Evolutionary conservation across 2,888 invertebrate species (phyloP).

Genomic region (Gandaritis pyraliata): DNA sequence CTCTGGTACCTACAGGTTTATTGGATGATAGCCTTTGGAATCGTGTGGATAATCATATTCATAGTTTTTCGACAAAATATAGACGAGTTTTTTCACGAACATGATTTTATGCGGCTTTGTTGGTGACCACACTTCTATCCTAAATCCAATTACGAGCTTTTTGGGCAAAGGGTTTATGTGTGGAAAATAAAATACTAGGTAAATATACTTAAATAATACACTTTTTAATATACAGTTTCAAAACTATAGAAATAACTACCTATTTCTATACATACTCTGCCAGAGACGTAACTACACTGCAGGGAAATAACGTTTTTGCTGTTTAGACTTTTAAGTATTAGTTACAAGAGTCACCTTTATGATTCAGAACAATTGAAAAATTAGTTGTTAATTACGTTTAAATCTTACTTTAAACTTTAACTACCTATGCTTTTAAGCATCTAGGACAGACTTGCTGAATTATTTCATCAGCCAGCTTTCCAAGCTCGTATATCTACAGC

Average conservation of each 20-base stretch:
- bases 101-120: slow-evolving; percentile 56
- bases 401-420: too few relatives aligned
- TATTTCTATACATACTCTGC: too few relatives aligned
- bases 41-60: slow-evolving; percentile 82
- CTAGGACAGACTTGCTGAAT: background rate
- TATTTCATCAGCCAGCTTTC: background rate
- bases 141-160: slow-evolving; percentile 52
- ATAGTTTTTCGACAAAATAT: slow-evolving; percentile 75
- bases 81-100: slow-evolving; percentile 64
- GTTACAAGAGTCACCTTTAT: too few relatives aligned
- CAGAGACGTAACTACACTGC: too few relatives aligned
- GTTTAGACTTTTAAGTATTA: too few relatives aligned
- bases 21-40: slow-evolving; percentile 82
- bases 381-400: too few relatives aligned
- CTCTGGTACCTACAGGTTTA: slow-evolving; percentile 80
- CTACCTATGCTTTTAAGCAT: too few relatives aligned
- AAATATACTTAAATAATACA: too few relatives aligned
- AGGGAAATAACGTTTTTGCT: too few relatives aligned
- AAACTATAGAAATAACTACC: too few relatives aligned
- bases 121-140: slow-evolving; percentile 51
- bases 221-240: too few relatives aligned
- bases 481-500: slow-evolving; percentile 1
- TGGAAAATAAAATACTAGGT: background rate
- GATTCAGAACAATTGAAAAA: too few relatives aligned
- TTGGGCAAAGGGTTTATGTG: slow-evolving; percentile 34